These are phyloP conservation scores for Greenwoodochromis staneri DNA, from an alignment of 2,113 vertebrate genomes.

Conservation along the genomic window DNA sequence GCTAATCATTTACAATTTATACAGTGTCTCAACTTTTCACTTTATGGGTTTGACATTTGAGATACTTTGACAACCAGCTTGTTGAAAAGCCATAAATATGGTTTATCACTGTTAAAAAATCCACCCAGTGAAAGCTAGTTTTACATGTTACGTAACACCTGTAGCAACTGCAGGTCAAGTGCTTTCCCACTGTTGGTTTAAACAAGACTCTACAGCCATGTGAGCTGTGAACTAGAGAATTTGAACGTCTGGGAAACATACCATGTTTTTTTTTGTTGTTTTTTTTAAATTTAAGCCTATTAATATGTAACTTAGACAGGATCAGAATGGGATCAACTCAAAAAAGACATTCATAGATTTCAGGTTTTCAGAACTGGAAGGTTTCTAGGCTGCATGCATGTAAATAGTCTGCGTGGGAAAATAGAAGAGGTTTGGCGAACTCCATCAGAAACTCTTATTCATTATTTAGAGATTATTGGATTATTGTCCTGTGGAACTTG, in stretches of 20 bases:
- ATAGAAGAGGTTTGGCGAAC: neutral
- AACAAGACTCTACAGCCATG: neutral
- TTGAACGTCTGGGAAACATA: neutral
- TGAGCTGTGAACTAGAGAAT: neutral
- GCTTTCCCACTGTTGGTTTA: neutral
- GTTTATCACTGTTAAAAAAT: neutral
- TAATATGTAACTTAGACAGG: neutral
- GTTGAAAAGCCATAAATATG: neutral
- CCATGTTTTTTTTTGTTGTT: fast-evolving
- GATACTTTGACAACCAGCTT: neutral
- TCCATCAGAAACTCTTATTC: neutral
- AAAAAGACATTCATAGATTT: neutral
- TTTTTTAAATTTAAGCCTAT: neutral
- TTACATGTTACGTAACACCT: neutral
- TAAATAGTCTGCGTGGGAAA: neutral
- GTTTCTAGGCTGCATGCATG: neutral
- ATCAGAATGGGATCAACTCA: neutral
- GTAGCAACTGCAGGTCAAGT: neutral
- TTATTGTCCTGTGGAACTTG: neutral
- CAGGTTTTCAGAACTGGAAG: neutral
- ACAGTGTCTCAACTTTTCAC: neutral
- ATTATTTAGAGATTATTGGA: neutral
- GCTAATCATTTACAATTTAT: neutral
- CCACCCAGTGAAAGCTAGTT: neutral
- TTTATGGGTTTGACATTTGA: neutral